Base-by-base conservation (phyloP, 1,140 invertebrate genomes). In the Drosophila nikananu region DNA sequence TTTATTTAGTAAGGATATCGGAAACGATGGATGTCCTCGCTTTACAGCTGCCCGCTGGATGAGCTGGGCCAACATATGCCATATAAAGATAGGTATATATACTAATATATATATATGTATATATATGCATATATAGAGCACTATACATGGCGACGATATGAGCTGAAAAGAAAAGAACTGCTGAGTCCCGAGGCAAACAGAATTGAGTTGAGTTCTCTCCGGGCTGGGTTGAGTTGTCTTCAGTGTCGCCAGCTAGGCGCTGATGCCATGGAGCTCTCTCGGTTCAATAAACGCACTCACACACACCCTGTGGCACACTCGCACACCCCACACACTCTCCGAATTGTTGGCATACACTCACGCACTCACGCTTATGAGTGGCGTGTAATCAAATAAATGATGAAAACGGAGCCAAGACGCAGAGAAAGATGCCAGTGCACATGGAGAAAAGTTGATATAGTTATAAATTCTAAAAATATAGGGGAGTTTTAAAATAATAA, bases 341-440 rank as follows among this genome's bases (percentile, higher is more conserved):
- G 74, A 59, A 77, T 77, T 66, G 63, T 60, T 77, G 51, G 52
- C 44, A 79, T 79, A 80, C 46, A 80, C 60, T 79, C 74, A 79
- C 74, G 74, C 76, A 79, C 41, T 77, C 76, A 41, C 76, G 65
- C 65, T 80, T 79, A 79, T 80, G 77, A 80, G 67, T 79, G 77
- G 76, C 76, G 75, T 71, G 67, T 71, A 80, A 80, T 80, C 77
- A 80, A 80, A 80, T 80, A 80, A 78, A 71, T 77, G 76, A 79
- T 72, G 76, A 79, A 78, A 78, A 77, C 44, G 39, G 57, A 62
- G 64, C 63, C 75, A 77, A 77, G 63, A 77, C 61, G 54, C 27
- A 58, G 39, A 39, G n/a, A 27, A 76, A 76, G 71, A 76, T 64
- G 32, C 46, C 3, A 55, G 39, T 63, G 15, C 59, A 75, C 59